Conservation (phyloP, 92 coral and sea anemone genomes). For the Paramuricea clavata region DNA sequence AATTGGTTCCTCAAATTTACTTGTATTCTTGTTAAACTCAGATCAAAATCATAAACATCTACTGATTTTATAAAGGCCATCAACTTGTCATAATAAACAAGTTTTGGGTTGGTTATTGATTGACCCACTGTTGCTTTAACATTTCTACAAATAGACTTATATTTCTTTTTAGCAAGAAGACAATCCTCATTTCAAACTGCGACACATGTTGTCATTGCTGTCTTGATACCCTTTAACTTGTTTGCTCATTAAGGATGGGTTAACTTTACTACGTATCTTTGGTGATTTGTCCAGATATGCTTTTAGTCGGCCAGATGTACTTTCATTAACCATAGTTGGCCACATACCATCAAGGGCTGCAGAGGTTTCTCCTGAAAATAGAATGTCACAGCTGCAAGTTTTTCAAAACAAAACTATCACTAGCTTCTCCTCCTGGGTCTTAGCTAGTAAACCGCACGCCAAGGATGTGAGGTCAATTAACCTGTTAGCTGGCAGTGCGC, state of each 20-base stretch:
- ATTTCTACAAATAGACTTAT: conserved; percentile 52
- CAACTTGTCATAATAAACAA: conserved; percentile 70
- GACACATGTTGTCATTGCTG: conserved; percentile 36
- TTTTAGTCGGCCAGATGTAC: conserved; percentile 51
- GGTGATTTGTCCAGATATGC: conserved; percentile 45
- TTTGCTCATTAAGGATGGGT: conserved; percentile 53
- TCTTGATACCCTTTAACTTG: conserved; percentile 18
- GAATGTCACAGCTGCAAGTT: too few species aligned
- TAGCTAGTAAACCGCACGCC: too few species aligned
- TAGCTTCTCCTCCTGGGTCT: too few species aligned
- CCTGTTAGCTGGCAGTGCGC: too few species aligned
- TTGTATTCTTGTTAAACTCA: conserved; percentile 61
- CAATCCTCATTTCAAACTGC: conserved; percentile 34
- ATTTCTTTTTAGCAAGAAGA: conserved; percentile 49
- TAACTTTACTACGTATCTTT: conserved; percentile 44
- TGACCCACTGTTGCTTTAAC: conserved; percentile 12
- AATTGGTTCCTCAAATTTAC: conserved; percentile 61
- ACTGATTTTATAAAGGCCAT: conserved; percentile 56
- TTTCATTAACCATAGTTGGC: conserved; percentile 56
- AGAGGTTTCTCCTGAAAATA: too few species aligned
- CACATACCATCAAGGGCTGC: conserved; percentile 72
- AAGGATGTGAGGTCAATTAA: too few species aligned
- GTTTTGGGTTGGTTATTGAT: conserved; percentile 54
- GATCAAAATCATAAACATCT: conserved; percentile 61
- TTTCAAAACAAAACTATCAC: too few species aligned